Evolutionary conservation across 2,888 invertebrate genomes (phyloP).

Genomic region (Brenthis ino): DNA sequence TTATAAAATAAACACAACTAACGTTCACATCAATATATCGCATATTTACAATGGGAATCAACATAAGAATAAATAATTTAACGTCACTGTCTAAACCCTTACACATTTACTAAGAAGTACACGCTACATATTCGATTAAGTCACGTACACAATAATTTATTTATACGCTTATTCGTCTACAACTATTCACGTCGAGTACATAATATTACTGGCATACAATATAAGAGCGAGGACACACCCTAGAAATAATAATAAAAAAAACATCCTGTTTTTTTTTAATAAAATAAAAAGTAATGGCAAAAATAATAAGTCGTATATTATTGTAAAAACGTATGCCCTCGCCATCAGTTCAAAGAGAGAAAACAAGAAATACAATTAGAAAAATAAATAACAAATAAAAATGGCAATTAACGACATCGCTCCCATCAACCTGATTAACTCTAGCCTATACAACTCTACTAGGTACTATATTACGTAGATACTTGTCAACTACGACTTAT

Average conservation of each 20-base stretch:
- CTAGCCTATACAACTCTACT: slow-evolving; percentile 60
- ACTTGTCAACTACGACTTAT: slow-evolving; percentile 65
- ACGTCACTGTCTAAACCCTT: slow-evolving; percentile 73
- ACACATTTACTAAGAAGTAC: slow-evolving; percentile 73
- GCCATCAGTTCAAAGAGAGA: slow-evolving; percentile 51
- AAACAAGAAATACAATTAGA: slow-evolving; percentile 70
- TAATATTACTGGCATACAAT: slow-evolving; percentile 77
- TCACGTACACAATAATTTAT: slow-evolving; percentile 68
- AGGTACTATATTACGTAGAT: slow-evolving; percentile 53
- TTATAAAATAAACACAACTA: slow-evolving; percentile 75
- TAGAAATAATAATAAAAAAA: slow-evolving; percentile 27
- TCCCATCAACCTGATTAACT: slow-evolving; percentile 45
- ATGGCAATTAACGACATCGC: slow-evolving; percentile 62
- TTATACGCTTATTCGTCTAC: slow-evolving; percentile 54
- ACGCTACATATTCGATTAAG: slow-evolving; percentile 63
- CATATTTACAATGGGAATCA: slow-evolving; percentile 77
- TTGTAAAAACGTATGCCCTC: slow-evolving; percentile 37
- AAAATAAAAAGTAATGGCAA: neutral
- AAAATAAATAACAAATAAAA: slow-evolving; percentile 78
- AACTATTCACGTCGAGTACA: slow-evolving; percentile 58
- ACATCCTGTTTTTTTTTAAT: no score
- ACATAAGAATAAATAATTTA: slow-evolving; percentile 83
- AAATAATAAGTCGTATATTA: neutral
- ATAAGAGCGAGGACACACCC: slow-evolving; percentile 43
- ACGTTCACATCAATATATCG: slow-evolving; percentile 74